Evolutionary conservation across 2,888 invertebrate genomes (phyloP).

Genomic region (Torymus tubicola): DNA sequence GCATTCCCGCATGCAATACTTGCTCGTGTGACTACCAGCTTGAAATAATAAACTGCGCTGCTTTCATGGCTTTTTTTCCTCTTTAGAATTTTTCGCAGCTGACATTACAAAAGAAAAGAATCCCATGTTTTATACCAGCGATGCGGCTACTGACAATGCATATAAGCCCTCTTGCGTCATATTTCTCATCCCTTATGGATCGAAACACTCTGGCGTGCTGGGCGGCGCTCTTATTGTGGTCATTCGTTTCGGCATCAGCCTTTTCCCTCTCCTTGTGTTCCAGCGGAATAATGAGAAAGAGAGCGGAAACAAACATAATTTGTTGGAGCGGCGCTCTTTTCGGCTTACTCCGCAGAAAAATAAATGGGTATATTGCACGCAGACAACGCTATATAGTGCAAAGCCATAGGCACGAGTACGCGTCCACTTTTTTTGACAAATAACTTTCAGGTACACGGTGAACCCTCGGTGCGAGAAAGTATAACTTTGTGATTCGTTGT

Average conservation of each 20-base stretch:
- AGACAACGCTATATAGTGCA: background rate
- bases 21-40: background rate
- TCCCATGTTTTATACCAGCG: slow-evolving; percentile 10
- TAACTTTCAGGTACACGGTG: slow-evolving; percentile 19
- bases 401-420: background rate
- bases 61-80: background rate
- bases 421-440: slow-evolving; percentile 42
- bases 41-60: slow-evolving; percentile 16
- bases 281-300: slow-evolving; percentile 23
- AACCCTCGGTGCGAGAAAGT: background rate
- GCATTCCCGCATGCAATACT: too few relatives aligned
- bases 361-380: too few relatives aligned
- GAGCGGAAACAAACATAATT: slow-evolving; percentile 35
- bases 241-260: background rate
- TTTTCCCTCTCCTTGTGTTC: background rate
- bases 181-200: background rate
- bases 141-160: background rate
- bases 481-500: slow-evolving; percentile 45
- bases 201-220: background rate
- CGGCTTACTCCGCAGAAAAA: slow-evolving; percentile 28
- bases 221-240: slow-evolving; percentile 15
- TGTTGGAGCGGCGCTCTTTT: slow-evolving; percentile 21
- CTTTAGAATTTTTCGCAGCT: background rate
- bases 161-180: background rate
- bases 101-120: slow-evolving; percentile 18